These are phyloP conservation scores for Junonia oenone DNA, from an alignment of 2,888 invertebrate genomes.

Conservation along the genomic window DNA sequence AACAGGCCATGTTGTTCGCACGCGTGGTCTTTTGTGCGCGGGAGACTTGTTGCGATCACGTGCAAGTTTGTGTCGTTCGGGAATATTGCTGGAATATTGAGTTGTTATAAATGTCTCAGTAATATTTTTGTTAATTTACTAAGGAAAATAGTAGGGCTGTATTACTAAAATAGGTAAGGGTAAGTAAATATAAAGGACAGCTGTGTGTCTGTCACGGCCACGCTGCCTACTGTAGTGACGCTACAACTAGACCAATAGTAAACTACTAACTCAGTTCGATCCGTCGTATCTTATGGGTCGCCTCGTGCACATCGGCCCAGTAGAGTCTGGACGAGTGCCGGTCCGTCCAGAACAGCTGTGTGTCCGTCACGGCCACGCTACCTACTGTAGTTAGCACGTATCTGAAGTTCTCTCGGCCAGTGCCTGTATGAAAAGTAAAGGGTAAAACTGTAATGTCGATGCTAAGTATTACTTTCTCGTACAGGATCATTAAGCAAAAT, in stretches of 20 bases:
- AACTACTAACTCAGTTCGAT: slow-evolving; percentile 18
- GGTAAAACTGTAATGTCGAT: too few species aligned
- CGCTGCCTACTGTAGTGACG: slow-evolving; percentile 74
- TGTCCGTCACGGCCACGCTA: slow-evolving; percentile 80
- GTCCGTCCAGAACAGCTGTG: slow-evolving; percentile 85
- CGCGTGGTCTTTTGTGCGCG: not conserved
- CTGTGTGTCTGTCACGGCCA: slow-evolving; percentile 81
- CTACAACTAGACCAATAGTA: not conserved
- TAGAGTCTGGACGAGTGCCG: slow-evolving; percentile 75
- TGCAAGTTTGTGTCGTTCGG: slow-evolving; percentile 63
- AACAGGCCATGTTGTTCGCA: too few species aligned
- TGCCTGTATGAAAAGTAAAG: slow-evolving; percentile 51
- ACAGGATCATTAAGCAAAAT: too few species aligned
- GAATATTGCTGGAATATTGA: slow-evolving; percentile 65
- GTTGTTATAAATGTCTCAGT: not conserved
- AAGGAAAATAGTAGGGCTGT: too few species aligned
- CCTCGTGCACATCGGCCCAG: slow-evolving; percentile 65
- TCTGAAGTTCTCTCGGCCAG: slow-evolving; percentile 61
- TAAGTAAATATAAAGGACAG: slow-evolving; percentile 77
- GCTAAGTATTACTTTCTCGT: too few species aligned
- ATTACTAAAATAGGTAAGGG: too few species aligned
- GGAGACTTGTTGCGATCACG: slow-evolving; percentile 43
- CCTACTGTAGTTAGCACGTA: slow-evolving; percentile 69
- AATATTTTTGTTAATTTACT: too few species aligned
- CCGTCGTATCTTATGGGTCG: slow-evolving; percentile 42